These are phyloP conservation scores for Perizoma flavofasciatum DNA, from an alignment of 2,888 invertebrate species.

Conservation along the genomic window DNA sequence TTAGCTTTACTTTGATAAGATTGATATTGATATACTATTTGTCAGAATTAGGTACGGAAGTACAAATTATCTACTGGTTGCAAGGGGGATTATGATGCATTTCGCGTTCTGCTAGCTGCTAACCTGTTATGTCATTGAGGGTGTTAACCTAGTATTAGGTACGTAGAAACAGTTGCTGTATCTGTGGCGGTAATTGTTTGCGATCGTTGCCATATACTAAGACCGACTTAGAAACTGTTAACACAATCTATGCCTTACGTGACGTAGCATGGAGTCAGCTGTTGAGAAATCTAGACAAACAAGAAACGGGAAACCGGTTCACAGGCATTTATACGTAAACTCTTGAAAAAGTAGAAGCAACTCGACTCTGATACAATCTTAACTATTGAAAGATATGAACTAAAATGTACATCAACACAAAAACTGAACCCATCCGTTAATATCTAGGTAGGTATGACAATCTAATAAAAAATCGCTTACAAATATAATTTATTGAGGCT, in stretches of 20 bases:
- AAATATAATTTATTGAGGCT: too few relatives aligned
- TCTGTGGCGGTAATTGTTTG: constrained; percentile 4
- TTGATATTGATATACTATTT: constrained; percentile 7
- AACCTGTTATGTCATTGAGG: constrained; percentile 18
- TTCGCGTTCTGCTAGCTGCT: constrained; percentile 8
- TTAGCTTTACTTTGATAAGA: constrained; percentile 12
- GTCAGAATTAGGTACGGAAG: constrained; percentile 23
- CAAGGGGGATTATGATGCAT: constrained; percentile 29
- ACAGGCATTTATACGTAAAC: too few relatives aligned
- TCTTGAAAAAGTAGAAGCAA: too few relatives aligned
- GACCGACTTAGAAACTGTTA: background rate
- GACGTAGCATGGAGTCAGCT: background rate
- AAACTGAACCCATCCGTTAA: too few relatives aligned
- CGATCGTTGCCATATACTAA: constrained; percentile 8
- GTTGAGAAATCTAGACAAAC: too few relatives aligned
- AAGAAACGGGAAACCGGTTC: too few relatives aligned
- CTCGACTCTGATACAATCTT: too few relatives aligned
- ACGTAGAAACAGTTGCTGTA: background rate
- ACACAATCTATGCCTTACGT: too few relatives aligned
- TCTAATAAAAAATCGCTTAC: too few relatives aligned
- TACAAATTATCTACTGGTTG: constrained; percentile 22
- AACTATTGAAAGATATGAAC: too few relatives aligned
- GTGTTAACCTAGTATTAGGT: constrained; percentile 16
- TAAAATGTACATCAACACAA: too few relatives aligned
- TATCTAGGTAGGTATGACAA: too few relatives aligned